A percentile compares a stretch with the other conserved stretches of the same genome.
Conservation (phyloP, 2,888 invertebrate genomes). For the Aelia acuminata region DNA sequence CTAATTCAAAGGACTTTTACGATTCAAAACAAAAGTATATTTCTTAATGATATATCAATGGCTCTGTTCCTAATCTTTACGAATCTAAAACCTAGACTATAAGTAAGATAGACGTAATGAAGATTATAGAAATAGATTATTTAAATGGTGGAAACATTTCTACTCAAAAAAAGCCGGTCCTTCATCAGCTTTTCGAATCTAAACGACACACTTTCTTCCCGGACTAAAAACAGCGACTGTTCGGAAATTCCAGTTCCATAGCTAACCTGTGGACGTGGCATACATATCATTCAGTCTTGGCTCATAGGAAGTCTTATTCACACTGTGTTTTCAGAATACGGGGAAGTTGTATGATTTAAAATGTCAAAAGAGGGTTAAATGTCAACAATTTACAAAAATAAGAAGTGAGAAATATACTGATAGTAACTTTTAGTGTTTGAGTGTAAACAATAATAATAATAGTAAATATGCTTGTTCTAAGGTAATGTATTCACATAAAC, state of each 20-base stretch:
- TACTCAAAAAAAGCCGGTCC: not conserved
- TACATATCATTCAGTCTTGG: not conserved
- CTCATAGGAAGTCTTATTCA: not conserved
- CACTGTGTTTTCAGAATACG: not conserved
- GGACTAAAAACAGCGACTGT: not conserved
- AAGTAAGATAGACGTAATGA: not conserved
- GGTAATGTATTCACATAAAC: too few relatives aligned
- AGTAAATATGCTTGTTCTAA: too few relatives aligned
- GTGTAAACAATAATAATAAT: too few relatives aligned
- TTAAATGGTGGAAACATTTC: not conserved
- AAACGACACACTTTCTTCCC: constrained; percentile 11
- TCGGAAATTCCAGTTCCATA: not conserved
- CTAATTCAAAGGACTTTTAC: too few relatives aligned
- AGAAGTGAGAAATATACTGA: too few relatives aligned
- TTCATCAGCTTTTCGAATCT: not conserved
- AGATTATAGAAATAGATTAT: not conserved
- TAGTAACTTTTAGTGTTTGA: too few relatives aligned
- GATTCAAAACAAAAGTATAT: not conserved
- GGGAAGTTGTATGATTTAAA: not conserved
- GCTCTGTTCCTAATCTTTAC: not conserved
- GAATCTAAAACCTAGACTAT: not conserved
- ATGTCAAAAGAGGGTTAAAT: not conserved
- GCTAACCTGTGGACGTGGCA: not conserved
- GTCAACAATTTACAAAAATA: not conserved
- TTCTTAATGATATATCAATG: not conserved